Evolutionary conservation across 1,140 invertebrate genomes (phyloP).

Genomic region (Phenacoccus solenopsis): DNA sequence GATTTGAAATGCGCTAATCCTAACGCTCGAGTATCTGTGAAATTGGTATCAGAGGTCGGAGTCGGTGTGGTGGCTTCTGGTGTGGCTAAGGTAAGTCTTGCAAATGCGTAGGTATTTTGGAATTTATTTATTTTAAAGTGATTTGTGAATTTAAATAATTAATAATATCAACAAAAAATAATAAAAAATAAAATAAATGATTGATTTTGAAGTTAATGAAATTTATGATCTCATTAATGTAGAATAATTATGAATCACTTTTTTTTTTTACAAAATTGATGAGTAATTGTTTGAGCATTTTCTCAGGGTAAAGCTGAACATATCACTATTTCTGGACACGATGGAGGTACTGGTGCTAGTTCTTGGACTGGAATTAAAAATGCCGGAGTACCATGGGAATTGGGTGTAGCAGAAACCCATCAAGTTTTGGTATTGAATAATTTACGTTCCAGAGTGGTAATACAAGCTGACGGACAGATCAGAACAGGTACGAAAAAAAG

Average conservation of each 20-base stretch:
- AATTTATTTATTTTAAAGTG: too few relatives aligned
- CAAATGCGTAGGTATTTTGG: too few relatives aligned
- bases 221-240: too few relatives aligned
- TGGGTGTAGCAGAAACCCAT: conserved; percentile 94
- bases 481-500: conserved; percentile 47
- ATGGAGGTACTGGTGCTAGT: conserved; percentile 94
- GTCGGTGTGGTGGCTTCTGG: conserved; percentile 96
- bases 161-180: too few relatives aligned
- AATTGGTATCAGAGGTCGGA: conserved; percentile 95
- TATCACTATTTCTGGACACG: conserved; percentile 95
- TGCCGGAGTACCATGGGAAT: conserved; percentile 93
- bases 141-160: too few relatives aligned
- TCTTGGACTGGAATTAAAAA: conserved; percentile 95
- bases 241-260: too few relatives aligned
- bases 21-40: conserved; percentile 87
- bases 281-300: conserved; percentile 16
- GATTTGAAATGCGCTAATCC: conserved; percentile 98
- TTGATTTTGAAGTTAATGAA: too few relatives aligned
- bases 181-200: too few relatives aligned
- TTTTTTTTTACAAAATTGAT: too few relatives aligned
- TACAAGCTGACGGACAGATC: conserved; percentile 92
- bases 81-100: conserved; percentile 81
- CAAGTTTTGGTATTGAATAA: conserved; percentile 93
- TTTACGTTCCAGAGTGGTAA: conserved; percentile 79
- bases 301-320: conserved; percentile 89